Evolutionary conservation across 2,113 vertebrate genomes (phyloP).

Genomic region (Pithys albifrons): DNA sequence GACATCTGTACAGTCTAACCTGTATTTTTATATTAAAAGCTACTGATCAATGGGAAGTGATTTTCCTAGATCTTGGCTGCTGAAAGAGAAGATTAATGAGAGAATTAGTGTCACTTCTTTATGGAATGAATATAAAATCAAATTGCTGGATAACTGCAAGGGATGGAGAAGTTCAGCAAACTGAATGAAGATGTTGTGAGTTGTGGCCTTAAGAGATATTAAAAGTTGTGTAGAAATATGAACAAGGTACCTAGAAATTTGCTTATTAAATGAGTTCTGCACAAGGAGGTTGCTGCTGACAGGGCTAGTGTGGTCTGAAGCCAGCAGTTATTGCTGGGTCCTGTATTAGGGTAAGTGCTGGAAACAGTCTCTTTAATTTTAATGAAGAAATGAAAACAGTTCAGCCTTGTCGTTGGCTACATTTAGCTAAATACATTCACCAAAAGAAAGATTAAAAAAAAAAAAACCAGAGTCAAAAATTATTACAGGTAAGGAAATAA

Average conservation of each 20-base stretch:
- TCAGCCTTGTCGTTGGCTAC: neutral
- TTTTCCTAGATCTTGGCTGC: conserved; percentile 43
- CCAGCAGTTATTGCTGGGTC: neutral
- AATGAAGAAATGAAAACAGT: neutral
- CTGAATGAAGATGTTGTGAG: neutral
- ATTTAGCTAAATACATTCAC: neutral
- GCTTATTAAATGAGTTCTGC: neutral
- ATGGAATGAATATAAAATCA: conserved; percentile 31
- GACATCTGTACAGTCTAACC: conserved; percentile 33
- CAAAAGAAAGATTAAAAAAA: neutral
- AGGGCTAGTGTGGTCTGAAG: neutral
- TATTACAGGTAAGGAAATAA: neutral
- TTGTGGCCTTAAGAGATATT: neutral
- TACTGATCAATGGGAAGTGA: conserved; percentile 52
- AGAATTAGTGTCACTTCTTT: conserved; percentile 42
- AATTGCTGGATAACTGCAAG: conserved; percentile 36
- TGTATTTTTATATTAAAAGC: conserved; percentile 52
- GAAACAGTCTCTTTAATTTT: neutral
- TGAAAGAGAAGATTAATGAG: conserved; percentile 58
- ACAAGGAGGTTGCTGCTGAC: neutral
- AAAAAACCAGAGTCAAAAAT: neutral
- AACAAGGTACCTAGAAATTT: neutral
- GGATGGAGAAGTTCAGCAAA: neutral
- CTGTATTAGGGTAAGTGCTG: neutral
- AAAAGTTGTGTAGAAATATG: neutral